Conservation (phyloP, 2,113 vertebrate species). For the Vicugna pacos region DNA sequence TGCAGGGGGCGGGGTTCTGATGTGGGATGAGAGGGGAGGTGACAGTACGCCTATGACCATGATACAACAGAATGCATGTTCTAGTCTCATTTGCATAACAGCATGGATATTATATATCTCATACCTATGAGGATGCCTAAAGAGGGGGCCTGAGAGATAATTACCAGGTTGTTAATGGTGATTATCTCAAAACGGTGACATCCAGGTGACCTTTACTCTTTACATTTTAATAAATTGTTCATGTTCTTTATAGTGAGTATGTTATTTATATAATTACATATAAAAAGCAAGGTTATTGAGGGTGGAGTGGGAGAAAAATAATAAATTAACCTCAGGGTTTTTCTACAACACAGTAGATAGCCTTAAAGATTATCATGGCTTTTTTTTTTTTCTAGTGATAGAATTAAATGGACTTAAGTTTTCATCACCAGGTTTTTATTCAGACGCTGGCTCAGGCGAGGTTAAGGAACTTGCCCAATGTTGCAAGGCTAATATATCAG, state of each 20-base stretch:
- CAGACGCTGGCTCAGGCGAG: not conserved
- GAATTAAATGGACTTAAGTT: not conserved
- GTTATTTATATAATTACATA: not conserved
- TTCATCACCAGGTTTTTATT: not conserved
- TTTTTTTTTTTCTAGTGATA: not conserved
- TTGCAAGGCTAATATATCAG: not conserved
- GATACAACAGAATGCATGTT: not conserved
- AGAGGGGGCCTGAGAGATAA: not conserved
- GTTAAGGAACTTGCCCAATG: not conserved
- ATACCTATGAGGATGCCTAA: not conserved
- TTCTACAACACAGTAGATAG: not conserved
- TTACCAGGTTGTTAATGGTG: not conserved
- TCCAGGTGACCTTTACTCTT: not conserved
- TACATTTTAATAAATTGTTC: not conserved
- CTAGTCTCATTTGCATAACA: not conserved
- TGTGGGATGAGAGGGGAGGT: not conserved
- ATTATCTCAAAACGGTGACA: not conserved
- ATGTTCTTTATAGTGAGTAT: not conserved
- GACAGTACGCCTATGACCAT: not conserved
- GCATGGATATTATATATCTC: no score
- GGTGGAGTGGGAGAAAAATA: not conserved
- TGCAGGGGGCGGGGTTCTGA: not conserved
- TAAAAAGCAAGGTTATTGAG: not conserved
- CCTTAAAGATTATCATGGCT: not conserved
- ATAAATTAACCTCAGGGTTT: not conserved